Evolutionary conservation across 2,797 vertebrate species (phyloP).

Genomic region (Bothrops alternatus): DNA sequence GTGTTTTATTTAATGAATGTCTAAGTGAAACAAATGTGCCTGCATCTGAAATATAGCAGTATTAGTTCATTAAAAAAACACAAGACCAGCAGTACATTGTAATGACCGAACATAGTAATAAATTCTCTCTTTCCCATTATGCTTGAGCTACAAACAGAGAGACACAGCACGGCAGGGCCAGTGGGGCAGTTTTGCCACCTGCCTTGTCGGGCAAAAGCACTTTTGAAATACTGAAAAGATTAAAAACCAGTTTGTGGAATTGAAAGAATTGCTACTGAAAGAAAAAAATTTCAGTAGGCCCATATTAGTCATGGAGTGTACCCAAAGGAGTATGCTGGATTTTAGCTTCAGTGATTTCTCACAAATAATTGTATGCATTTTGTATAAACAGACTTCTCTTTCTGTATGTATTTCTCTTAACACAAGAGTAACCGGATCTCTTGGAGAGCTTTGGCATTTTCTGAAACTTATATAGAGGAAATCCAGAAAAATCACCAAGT

Average conservation of each 20-base stretch:
- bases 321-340: background rate
- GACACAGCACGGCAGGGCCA: background rate
- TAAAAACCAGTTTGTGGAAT: slow-evolving; percentile 11
- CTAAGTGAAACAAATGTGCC: slow-evolving; percentile 78
- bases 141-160: slow-evolving; percentile 13
- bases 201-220: background rate
- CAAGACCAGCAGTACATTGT: slow-evolving; percentile 76
- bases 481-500: slow-evolving; percentile 55
- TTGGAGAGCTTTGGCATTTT: slow-evolving; percentile 59
- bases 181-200: background rate
- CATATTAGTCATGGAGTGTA: background rate
- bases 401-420: slow-evolving; percentile 66
- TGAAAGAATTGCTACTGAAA: background rate
- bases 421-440: slow-evolving; percentile 62
- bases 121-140: slow-evolving; percentile 68
- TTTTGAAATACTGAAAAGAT: background rate
- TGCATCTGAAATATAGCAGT: slow-evolving; percentile 74
- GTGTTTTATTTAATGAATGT: slow-evolving; percentile 85
- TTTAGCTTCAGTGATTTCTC: slow-evolving; percentile 70
- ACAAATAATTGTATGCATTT: slow-evolving; percentile 77
- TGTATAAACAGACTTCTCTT: slow-evolving; percentile 64
- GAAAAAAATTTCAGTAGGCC: background rate
- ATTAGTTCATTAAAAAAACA: slow-evolving; percentile 66
- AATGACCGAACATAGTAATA: slow-evolving; percentile 71
- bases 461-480: slow-evolving; percentile 54